A percentile compares a stretch with the other conserved stretches of the same genome.
These are phyloP conservation scores for Carettochelys insculpta DNA, from an alignment of 2,113 vertebrate species.

Conservation along the genomic window DNA sequence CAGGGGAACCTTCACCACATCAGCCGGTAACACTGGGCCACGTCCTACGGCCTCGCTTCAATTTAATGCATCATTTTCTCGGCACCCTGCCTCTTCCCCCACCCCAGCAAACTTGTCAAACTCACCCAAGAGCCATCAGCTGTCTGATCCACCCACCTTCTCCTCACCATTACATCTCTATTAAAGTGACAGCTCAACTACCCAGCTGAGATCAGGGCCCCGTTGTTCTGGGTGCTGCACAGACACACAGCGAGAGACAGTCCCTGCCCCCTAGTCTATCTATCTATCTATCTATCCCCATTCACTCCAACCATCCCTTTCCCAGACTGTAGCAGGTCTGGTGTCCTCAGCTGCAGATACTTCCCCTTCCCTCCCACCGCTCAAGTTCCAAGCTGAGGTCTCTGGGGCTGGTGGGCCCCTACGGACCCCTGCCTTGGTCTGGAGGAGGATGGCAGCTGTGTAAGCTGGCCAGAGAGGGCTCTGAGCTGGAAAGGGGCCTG, in stretches of 20 bases:
- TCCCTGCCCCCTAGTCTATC: no score
- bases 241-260: no score
- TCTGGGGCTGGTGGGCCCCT: not conserved
- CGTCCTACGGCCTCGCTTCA: not conserved
- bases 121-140: not conserved
- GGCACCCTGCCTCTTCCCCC: not conserved
- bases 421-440: not conserved
- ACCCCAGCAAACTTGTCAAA: rapidly evolving
- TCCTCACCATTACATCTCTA: not conserved
- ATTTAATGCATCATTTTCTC: not conserved
- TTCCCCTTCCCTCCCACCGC: not conserved
- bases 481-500: not conserved
- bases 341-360: not conserved
- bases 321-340: not conserved
- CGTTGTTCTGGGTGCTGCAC: no score
- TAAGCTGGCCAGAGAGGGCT: not conserved
- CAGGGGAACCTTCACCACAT: not conserved
- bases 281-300: no score
- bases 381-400: not conserved
- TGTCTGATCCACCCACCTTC: rapidly evolving
- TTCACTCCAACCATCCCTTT: no score
- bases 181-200: not conserved
- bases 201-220: no score
- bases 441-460: not conserved
- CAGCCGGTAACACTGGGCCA: not conserved